Percentiles rank a stretch among this genome's conserved stretches.
phyloP scores from a whole-genome alignment of 2,888 invertebrate genomes.

The Idaea straminata region DNA sequence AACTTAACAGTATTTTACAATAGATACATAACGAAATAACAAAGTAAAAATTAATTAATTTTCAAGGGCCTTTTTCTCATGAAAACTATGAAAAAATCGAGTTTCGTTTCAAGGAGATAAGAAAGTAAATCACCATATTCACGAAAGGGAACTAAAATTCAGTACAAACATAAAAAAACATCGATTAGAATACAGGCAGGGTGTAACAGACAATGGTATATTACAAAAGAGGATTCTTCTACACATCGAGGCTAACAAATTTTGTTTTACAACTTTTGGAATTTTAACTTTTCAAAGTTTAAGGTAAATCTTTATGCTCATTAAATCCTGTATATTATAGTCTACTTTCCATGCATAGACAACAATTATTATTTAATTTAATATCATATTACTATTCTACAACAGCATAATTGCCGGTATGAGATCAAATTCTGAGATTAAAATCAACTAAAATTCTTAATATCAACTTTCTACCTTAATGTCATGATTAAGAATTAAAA shows the following conservation, averaged over 20 bases:
- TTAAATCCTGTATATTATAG: neutral
- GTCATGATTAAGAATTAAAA: conserved; percentile 8
- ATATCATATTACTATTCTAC: neutral
- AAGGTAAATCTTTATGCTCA: neutral
- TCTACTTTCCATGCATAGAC: neutral
- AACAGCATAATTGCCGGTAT: conserved; percentile 50
- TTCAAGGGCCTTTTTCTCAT: neutral
- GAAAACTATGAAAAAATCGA: neutral
- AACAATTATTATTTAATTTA: neutral
- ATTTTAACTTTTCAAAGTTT: neutral
- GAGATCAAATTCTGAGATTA: conserved; percentile 66
- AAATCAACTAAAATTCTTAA: conserved; percentile 35
- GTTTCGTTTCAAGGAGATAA: neutral
- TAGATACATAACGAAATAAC: conserved; percentile 69
- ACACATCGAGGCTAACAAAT: no score
- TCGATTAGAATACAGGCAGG: neutral
- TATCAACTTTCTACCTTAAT: conserved; percentile 21
- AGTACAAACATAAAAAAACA: neutral
- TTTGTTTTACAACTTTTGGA: neutral
- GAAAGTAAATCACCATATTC: neutral
- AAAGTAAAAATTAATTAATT: conserved; percentile 21
- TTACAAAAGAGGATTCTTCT: neutral
- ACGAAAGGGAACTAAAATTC: neutral
- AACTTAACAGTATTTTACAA: conserved; percentile 75
- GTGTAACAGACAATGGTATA: neutral